Base-by-base conservation (phyloP, 2,888 invertebrate species). In the Octonoba sinensis region DNA sequence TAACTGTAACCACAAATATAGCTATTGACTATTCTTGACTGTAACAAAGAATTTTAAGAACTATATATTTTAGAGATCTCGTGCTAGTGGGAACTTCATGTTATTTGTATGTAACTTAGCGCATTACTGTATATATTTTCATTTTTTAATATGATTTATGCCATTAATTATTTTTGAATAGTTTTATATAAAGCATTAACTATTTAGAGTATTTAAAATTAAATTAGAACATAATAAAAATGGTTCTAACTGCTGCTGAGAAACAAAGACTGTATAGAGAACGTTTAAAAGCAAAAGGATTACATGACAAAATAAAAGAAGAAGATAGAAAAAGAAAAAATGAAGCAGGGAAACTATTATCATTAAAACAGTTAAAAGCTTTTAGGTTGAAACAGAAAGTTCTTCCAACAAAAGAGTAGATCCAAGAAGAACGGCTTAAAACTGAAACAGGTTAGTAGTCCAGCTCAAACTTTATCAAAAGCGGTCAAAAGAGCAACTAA, bases 311-410 rank as follows among this genome's bases (percentile, higher is more conserved):
- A 54, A 18, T 54, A 54, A 54, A 54, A 4, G 6, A 54, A 54
- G 18, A 6, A 15, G 6, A 54, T 54, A 54, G 54, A 16, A 54
- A 54, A 54, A 54, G 6, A 54, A 54, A 54, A 54, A 12, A 16
- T 54, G 54, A 54, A 54, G 6, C 16, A 18, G 18, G 54, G 16
- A 54, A 54, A 18, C 18, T 18, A 11, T 54, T 54, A 54, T 11
- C 54, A 11, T 54, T 18, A n/a, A 54, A 6, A 54, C 54, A 54
- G 54, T 54, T 54, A 6, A 54, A 54, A 54, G 16, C 16, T 54
- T 54, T 54, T 54, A 54, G 54, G 54, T 54, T 54, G 16, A 54
- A 54, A 54, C 54, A 54, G 54, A 54, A 54, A 54, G 6, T 54
- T 54, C 54, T n/a, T 54, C 16, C 54, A 54, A 54, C 54, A 54